Base-by-base conservation (phyloP, 2,113 vertebrate genomes). In the Enhydra lutris region DNA sequence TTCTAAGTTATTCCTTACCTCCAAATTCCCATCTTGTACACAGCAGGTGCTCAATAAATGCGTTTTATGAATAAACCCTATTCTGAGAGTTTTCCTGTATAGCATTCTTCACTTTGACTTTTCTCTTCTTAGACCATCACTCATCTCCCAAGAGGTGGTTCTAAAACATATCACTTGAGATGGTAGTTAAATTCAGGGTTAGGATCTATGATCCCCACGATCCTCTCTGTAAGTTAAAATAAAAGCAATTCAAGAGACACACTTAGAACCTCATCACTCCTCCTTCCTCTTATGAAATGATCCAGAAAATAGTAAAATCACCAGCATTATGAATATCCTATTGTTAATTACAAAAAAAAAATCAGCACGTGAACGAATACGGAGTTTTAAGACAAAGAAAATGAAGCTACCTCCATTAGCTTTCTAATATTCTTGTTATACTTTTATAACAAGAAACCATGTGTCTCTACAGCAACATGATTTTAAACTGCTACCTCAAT, bases 401-500 rank as follows among this genome's bases (percentile, higher is more conserved):
- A 90, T 59, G 1, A 76, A 89, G 59, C 20, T 45, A 79, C 59
- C 9, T 63, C 12, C 52, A 76, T 71, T 74, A 14, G 67, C 55
- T 83, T 95, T 71, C 63, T 85, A 39, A 92, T 65, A 74, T n/a
- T 90, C 63, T 71, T 52, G 15, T 79, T 80, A 71, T 1, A 39
- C 52, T 97, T 97, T 93, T 82, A 74, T 80, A 67, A 67, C 31
- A 34, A 67, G 63, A 67, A 67, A 67, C 31, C 15, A 31, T 20
- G 11, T 63, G 52, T 86, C 92, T 96, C 82, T 50, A 91, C 17
- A 96, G 94, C 57, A 96, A 86, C 15, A 10, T 92, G 61, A 47
- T 91, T 95, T 80, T 91, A 55, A 93, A 91, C 36, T 65, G 55
- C 73, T 91, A 78, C 69, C 87, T 92, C 57, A 39, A 94, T 12